Base-by-base conservation (phyloP, 2,797 vertebrate genomes). In the Ficedula albicollis region DNA sequence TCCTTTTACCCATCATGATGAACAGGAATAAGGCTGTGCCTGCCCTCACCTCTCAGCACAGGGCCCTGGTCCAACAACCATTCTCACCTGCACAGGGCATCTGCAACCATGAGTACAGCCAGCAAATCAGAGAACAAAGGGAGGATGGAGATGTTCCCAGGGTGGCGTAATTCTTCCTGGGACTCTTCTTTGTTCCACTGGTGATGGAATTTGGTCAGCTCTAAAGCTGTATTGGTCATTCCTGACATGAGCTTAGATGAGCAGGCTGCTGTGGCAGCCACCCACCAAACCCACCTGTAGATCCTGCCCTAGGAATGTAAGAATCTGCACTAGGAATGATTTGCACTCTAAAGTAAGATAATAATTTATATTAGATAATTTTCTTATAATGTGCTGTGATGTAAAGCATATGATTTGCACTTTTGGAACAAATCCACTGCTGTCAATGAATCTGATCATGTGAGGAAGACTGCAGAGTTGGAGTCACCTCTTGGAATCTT, bases 211-310 rank as follows among this genome's bases (percentile, higher is more conserved):
- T 83, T 44, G 5, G 7, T 32, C 36, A 32, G 1, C 11, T 89
- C 15, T 64, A 48, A 36, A 69, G 11, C 3, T 34, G 4, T 55
- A 41, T 59, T 15, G 17, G 30, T 46, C n/a, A 18, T 59, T 41
- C 23, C 43, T 38, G 17, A 18, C 6, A 6, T 11, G 11, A 64
- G 15, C 15, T 56, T 19, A 59, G 32, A 34, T 48, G 17, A 49
- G n/a, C 13, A 17, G 12, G 15, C 0, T 7, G 1, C 11, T 0
- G 0, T 39, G 26, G 41, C 22, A 80, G 27, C 15, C 58, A 46
- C 1, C 2, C 22, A 36, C 13, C 39, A 79, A 62, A 64, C 5
- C 16, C 39, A 9, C 2, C 32, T 23, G 21, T 0, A 46, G 41
- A 72, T 49, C 54, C 59, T 88, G 30, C 27, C 19, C 21, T 27